Conservation (phyloP, 1,140 invertebrate species). For the Phenacoccus solenopsis region DNA sequence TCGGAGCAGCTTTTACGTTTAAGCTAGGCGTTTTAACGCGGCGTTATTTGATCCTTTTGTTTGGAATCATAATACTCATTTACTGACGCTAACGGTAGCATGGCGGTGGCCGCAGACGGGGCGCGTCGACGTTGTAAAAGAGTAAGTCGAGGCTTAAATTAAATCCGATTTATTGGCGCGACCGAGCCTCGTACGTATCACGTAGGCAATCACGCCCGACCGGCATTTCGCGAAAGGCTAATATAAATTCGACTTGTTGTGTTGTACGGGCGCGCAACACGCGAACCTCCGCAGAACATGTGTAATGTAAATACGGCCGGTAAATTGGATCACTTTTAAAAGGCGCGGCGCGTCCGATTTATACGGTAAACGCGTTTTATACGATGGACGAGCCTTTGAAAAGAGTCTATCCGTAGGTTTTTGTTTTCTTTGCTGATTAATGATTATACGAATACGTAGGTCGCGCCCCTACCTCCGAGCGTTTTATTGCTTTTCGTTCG, state of each 20-base stretch:
- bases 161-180: conserved; percentile 1
- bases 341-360: no score
- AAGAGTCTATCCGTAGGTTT: no score
- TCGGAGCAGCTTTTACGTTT: neutral
- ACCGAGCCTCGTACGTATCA: no score
- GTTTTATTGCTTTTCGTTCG: no score
- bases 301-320: neutral
- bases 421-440: no score
- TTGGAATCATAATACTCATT: neutral
- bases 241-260: neutral
- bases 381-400: no score
- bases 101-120: no score
- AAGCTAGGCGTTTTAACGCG: neutral
- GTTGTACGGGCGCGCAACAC: neutral
- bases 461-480: no score
- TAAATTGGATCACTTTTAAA: neutral
- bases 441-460: no score
- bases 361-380: no score
- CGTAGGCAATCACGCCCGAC: neutral
- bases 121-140: neutral
- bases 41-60: neutral
- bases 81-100: neutral
- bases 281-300: neutral
- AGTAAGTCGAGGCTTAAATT: neutral
- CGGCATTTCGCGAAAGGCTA: neutral